phyloP scores from a whole-genome alignment of 2,888 invertebrate genomes.

The Rotaria magnacalcarata region DNA sequence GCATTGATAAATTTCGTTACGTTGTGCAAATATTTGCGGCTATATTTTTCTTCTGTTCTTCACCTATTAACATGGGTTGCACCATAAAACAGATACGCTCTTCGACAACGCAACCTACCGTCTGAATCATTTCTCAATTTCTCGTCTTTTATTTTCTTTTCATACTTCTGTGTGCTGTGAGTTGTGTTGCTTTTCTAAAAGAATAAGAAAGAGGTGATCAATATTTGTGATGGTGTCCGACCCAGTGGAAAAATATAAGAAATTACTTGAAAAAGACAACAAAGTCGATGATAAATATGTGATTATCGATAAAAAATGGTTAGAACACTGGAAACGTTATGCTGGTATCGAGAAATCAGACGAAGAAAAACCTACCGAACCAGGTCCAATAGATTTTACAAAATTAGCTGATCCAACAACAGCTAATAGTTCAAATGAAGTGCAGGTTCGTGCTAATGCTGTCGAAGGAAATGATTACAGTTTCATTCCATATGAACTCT shows the following conservation, averaged over 20 bases:
- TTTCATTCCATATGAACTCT: not conserved
- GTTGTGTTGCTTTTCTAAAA: not conserved
- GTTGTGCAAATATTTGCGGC: not conserved
- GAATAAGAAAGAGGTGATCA: not conserved
- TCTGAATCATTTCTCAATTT: not conserved
- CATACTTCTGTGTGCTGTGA: not conserved
- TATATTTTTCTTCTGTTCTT: not conserved
- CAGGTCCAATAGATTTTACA: slow-evolving; percentile 14
- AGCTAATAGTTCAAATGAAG: not conserved
- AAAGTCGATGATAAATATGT: slow-evolving; percentile 38
- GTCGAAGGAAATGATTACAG: not conserved
- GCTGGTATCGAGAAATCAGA: slow-evolving; percentile 51
- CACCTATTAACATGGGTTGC: not conserved
- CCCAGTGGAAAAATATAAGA: not conserved
- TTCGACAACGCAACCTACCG: not conserved
- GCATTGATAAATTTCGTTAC: not conserved
- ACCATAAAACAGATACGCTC: not conserved
- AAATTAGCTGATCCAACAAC: not conserved
- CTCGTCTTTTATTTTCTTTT: not conserved
- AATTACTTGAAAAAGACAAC: not conserved
- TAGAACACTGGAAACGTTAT: slow-evolving; percentile 61
- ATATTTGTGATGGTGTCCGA: not conserved
- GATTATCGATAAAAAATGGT: slow-evolving; percentile 60
- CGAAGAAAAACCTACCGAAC: not conserved
- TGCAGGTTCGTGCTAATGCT: not conserved